Evolutionary conservation across 2,797 vertebrate species (phyloP), one percentile per base, ranked within the genome.

Genomic region (Denticeps clupeoides): DNA sequence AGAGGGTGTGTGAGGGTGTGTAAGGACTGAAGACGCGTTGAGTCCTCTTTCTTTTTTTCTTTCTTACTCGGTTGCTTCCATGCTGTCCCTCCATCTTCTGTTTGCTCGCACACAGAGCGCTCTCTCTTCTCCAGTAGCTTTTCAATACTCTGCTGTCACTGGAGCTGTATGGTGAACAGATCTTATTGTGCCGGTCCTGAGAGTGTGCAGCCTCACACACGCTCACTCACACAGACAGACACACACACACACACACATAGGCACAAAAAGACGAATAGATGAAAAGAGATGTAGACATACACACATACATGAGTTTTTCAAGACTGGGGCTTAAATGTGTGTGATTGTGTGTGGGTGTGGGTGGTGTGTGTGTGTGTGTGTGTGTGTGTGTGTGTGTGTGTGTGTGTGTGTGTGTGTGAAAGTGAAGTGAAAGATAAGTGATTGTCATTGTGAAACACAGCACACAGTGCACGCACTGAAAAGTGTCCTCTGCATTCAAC

Each of bases 91-190:
- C 53, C 46, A 7, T 7, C 37, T 11, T 54, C 51, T 51, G 53
- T 54, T 55, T 18, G 48, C 9, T 51, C 24, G 45, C 46, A 67
- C 38, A 77, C 73, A 82, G 54, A 73, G 54, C 58, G 45, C 49
- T 63, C 61, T 71, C 63, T 74, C 67, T 73, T 70, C 64, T 69
- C 58, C 61, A 68, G 70, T 62, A 59, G 68, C 65, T 41, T 68
- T 73, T 81, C 75, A 82, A 69, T 80, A 70, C 69, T 78, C 64
- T 70, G 64, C 72, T 78, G 77, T 78, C 69, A 72, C 35, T 41
- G 43, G 51, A 65, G 70, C 72, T 80, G 73, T 79, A 80, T 82
- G 79, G 77, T 63, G 76, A 80, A 66, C 77, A 66, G 67, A 83
- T 79, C 77, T 74, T 74, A 80, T 81, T 79, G 78, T 83, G 66